These are phyloP conservation scores for Punctoribates punctum DNA, from an alignment of 2,888 invertebrate species.

Conservation along the genomic window DNA sequence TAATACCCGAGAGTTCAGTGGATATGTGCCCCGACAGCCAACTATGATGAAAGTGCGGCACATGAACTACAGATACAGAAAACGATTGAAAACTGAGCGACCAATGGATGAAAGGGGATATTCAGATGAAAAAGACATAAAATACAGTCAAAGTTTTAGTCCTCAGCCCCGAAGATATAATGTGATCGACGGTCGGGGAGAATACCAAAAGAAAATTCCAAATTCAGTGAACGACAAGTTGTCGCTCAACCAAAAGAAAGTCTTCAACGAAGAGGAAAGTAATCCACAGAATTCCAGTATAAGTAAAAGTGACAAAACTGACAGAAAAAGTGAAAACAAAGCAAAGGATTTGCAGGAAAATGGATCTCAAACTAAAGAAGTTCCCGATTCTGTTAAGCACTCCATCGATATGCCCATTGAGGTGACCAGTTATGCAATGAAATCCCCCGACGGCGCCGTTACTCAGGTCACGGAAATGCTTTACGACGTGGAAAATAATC, in stretches of 20 bases:
- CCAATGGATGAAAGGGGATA: background rate
- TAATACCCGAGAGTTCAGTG: background rate
- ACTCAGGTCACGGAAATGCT: conserved; percentile 42
- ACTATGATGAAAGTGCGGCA: background rate
- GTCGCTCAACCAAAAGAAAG: background rate
- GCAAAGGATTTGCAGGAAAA: background rate
- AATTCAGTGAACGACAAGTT: conserved; percentile 26
- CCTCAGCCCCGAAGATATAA: conserved; percentile 22
- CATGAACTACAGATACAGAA: conserved; percentile 8
- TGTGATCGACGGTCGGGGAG: background rate
- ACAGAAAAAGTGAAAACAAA: background rate
- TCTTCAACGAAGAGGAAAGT: conserved; percentile 4
- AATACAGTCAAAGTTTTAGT: background rate
- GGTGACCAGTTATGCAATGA: conserved; percentile 27
- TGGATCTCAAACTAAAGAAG: background rate
- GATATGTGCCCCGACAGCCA: background rate
- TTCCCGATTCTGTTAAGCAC: background rate
- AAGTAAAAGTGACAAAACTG: background rate
- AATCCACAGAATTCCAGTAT: background rate
- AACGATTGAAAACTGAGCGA: background rate
- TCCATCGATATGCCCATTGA: conserved; percentile 13
- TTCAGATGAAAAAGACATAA: background rate
- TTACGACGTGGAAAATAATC: conserved; percentile 38
- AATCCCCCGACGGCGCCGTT: conserved; percentile 36
- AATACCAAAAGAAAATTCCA: background rate